Evolutionary conservation across 2,888 invertebrate genomes (phyloP).

Genomic region (Lysandra bellargus): DNA sequence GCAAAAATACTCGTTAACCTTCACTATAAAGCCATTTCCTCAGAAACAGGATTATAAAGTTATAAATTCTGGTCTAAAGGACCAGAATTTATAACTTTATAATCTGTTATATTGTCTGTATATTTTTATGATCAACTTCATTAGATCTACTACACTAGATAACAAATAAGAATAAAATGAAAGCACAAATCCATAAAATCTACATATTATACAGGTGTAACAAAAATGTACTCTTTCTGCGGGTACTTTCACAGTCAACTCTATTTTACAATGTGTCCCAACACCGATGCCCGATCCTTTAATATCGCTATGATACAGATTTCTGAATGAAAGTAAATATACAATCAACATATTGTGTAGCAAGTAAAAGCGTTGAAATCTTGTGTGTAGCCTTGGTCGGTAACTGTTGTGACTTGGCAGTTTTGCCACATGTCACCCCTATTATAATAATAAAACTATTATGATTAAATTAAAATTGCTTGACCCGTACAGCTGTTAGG

Average conservation of each 20-base stretch:
- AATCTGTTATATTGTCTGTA: no score
- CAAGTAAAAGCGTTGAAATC: neutral
- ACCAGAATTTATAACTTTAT: no score
- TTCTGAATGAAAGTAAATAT: neutral
- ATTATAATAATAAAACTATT: neutral
- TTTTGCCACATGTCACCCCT: neutral
- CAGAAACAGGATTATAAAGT: slow-evolving; percentile 4
- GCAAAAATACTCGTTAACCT: slow-evolving; percentile 7
- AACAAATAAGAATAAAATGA: no score
- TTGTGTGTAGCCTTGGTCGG: neutral
- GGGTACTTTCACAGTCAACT: no score
- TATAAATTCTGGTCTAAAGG: neutral
- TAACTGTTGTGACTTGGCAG: neutral
- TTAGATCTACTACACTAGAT: no score
- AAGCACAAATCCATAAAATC: no score
- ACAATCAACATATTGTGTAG: neutral
- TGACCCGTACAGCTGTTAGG: no score
- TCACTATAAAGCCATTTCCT: neutral
- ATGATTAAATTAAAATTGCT: neutral
- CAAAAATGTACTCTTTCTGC: no score
- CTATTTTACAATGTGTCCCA: no score
- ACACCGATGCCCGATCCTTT: no score
- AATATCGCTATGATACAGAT: neutral
- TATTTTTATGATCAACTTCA: neutral
- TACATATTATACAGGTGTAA: no score